Evolutionary conservation across 2,888 invertebrate genomes (phyloP), one percentile per base, ranked within the genome.

Genomic region (Lithophane socia): DNA sequence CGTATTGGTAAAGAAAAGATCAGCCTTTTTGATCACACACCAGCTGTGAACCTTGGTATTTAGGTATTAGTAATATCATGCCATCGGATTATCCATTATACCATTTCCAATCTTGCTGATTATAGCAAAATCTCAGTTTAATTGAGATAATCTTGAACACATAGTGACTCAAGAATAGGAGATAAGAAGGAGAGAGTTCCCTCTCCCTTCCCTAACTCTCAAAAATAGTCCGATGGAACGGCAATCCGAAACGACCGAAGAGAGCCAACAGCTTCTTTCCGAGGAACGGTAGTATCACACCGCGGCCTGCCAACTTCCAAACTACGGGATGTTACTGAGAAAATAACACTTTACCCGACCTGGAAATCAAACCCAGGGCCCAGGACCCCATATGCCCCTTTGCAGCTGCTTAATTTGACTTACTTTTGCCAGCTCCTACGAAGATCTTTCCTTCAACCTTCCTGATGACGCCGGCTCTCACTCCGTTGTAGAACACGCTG

Each of bases 401-500:
- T 37, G 37, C 37, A 37, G 4, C 37, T 37, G 37, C 37, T 29
- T 29, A 29, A 29, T 29, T 29, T 29, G 29, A 29, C 29, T 29
- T 93, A 98, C 98, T 97, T 90, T 97, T 97, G 63, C 97, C 95
- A 12, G 98, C 97, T 79, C 97, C 96, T 3, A 98, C 95, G 58
- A 94, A 95, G 86, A 98, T 97, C 79, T 97, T 97, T 10, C 97
- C 98, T 74, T 98, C 97, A 0, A 97, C 97, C 89, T 97, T 97
- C 92, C 98, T 98, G 29, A 98, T 97, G n/a, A 97, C 90, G 29
- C 97, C 96, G 0, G 98, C 98, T 90, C 97, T 97, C 16, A 98
- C 97, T 9, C 98, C 98, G 44, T 98, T 98, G 94, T 98, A 98
- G 92, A 97, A 98, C 60, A 98, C 97, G 87, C 98, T 98, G 65